Conservation (phyloP, 2,797 vertebrate genomes). For the Sitta carolinensis region DNA sequence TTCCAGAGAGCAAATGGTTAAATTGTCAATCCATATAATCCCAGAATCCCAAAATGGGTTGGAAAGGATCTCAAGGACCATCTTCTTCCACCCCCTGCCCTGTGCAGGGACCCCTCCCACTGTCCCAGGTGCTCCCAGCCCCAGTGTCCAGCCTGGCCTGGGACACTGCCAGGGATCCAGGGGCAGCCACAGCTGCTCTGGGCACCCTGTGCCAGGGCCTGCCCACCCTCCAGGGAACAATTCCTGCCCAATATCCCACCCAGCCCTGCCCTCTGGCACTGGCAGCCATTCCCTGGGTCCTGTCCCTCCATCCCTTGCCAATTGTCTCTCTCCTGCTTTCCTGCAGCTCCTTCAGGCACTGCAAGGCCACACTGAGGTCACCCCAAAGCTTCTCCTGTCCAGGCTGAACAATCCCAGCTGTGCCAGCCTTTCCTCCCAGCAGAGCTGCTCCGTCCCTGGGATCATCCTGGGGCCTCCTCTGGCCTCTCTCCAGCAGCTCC, state of each 20-base stretch:
- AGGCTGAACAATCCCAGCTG: neutral
- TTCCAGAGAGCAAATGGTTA: neutral
- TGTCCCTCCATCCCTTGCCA: neutral
- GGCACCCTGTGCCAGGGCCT: neutral
- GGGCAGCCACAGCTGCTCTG: neutral
- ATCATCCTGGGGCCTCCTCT: neutral
- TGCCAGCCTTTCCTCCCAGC: neutral
- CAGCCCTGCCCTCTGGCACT: neutral
- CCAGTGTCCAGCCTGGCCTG: neutral
- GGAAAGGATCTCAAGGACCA: neutral
- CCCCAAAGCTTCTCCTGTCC: neutral
- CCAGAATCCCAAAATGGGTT: neutral
- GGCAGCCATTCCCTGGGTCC: neutral
- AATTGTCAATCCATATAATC: neutral
- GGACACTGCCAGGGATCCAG: neutral
- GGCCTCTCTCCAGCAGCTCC: neutral
- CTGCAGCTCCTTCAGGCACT: neutral
- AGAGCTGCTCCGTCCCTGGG: neutral
- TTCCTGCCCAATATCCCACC: neutral
- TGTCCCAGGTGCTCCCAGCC: neutral
- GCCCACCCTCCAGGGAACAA: neutral
- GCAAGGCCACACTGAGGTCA: neutral
- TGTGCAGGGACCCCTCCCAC: neutral
- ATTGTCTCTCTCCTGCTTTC: neutral
- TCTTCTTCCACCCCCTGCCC: neutral